Base-by-base conservation (phyloP, 2,113 vertebrate species). In the Scomber japonicus region DNA sequence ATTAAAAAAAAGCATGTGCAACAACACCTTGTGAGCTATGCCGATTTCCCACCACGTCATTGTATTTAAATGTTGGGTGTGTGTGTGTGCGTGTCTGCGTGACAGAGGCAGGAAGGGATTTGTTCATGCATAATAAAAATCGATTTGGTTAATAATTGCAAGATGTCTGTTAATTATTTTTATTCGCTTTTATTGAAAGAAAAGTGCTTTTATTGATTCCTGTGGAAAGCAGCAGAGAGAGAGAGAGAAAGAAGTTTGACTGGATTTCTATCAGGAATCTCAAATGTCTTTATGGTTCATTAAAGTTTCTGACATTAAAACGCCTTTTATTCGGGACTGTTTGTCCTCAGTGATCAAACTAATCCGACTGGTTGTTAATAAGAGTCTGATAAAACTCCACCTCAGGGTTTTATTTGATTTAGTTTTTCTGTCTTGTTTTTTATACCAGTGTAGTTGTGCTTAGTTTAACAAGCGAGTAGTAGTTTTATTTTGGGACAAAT, bases 1-100 rank as follows among this genome's bases (percentile, higher is more conserved):
- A 98, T 97, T 97, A 96, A 40, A 99, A 98, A 96, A 40, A 99
- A 98, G 98, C 98, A 99, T 99, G 97, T 97, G 96, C 95, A 95
- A 95, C 96, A 27, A 94, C 82, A 94, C 24, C 24, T 27, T 27
- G 95, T 95, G 96, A 95, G 94, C 90, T 70, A 93, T 92, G 94
- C 94, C 94, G 76, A 93, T 91, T 91, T 96, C 94, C 93, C 95
- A 94, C 94, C 94, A 94, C 89, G 95, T 91, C 94, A 53, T 40
- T 96, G 90, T 97, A 91, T 96, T 95, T 95, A 94, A 93, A 88
- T 95, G 89, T 91, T 48, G 82, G 77, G 87, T 51, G 90, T 83
- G 90, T 73, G 84, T 60, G 81, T 46, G 88, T 75, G 87, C 12
- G 86, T 85, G 82, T 88, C 71, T 75, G 88, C 21, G 81, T 61